Conservation (phyloP, 2,113 vertebrate species). For the Phyllostomus discolor region DNA sequence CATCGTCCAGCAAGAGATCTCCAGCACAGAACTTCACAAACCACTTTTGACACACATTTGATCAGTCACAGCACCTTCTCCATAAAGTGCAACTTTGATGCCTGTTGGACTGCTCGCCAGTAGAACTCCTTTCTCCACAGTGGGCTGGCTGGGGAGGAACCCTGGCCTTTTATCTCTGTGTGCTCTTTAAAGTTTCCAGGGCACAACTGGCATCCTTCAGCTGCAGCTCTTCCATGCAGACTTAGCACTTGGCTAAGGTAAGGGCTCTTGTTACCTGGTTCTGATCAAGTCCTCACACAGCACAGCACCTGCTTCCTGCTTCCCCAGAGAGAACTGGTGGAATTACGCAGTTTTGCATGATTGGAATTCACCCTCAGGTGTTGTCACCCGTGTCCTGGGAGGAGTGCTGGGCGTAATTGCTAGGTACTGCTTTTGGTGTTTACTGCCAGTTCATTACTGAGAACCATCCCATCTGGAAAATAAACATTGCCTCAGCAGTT, state of each 20-base stretch:
- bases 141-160: neutral
- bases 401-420: neutral
- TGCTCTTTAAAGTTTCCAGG: neutral
- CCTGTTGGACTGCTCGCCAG: neutral
- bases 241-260: neutral
- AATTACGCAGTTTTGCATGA: neutral
- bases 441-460: neutral
- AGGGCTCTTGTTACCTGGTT: neutral
- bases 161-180: neutral
- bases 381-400: neutral
- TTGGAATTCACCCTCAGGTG: neutral
- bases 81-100: neutral
- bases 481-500: conserved; percentile 15
- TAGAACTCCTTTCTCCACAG: neutral
- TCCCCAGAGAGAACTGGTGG: neutral
- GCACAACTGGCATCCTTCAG: neutral
- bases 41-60: no score
- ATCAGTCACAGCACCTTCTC: no score
- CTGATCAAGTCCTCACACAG: neutral
- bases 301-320: neutral
- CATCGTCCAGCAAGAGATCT: no score
- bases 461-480: conserved; percentile 8
- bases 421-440: neutral
- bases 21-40: no score
- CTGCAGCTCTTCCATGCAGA: neutral